Base-by-base conservation (phyloP, 2,797 vertebrate genomes). In the Thripadectes ignobilis region DNA sequence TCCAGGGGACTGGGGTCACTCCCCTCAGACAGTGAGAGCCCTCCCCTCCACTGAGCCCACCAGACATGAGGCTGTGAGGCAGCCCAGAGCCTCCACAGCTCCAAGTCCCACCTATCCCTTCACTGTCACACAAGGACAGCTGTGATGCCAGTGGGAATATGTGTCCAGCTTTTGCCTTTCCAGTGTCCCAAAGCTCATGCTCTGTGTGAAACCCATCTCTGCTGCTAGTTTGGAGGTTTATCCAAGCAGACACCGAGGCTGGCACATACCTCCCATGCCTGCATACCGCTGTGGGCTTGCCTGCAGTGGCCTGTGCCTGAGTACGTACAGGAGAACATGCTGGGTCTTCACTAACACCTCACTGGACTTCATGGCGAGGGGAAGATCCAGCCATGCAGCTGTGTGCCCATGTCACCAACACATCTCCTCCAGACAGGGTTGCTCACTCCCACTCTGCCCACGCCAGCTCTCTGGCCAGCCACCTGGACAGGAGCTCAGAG, bases 111-210 rank as follows among this genome's bases (percentile, higher is more conserved):
- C 39, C n/a, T 1, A 3, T 32, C 74, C 23, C 43, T 9, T 54
- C 32, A 62, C 43, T 7, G 22, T 30, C 55, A 36, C 49, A 46
- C 0, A 1, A 38, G 7, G 15, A 41, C n/a, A 57, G 59, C 39
- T 1, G 3, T 4, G 1, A 32, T 9, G 20, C 38, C 46, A 32
- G 5, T 0, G 3, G 27, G 65, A 36, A 67, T 1, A 21, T 0
- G 1, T 3, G 21, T 14, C 23, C 10, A 46, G 27, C 41, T 49
- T 10, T 34, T 3, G 0, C 18, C 32, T 0, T 18, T 24, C 38
- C 24, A 1, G 0, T 6, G 32, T 30, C 65, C 36, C 14, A 24
- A 52, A 43, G 69, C n/a, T 36, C 67, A 48, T 0, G 2, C 22
- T 55, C 43, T 4, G 4, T 4, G n/a, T n/a, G 17, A 61, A 73